Evolutionary conservation across 30 jellyfish, hydroid and myxozoan genomes (phyloP).

Genomic region (Aurelia sp.): DNA sequence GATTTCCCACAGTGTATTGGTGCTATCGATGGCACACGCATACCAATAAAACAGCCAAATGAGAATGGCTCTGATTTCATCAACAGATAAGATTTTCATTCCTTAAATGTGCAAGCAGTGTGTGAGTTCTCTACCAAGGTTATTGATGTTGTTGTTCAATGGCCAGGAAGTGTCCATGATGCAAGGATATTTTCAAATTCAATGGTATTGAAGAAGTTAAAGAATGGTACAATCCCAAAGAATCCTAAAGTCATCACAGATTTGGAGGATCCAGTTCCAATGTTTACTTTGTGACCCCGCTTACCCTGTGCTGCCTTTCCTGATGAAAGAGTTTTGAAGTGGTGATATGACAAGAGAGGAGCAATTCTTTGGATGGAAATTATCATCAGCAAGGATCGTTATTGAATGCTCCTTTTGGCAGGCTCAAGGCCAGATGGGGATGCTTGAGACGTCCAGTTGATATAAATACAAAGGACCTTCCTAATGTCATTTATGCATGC

Average conservation of each 20-base stretch:
- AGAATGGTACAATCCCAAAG: conserved; percentile 24
- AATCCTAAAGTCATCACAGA: conserved; percentile 5
- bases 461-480: conserved; percentile 8
- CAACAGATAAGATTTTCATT: not conserved
- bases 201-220: not conserved
- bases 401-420: conserved; percentile 38
- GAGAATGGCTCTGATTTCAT: conserved; percentile 5
- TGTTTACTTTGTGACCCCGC: conserved; percentile 60
- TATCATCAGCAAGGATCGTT: conserved; percentile 25
- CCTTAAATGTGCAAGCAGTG: conserved; percentile 25
- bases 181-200: conserved; percentile 55
- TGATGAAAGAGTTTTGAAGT: not conserved
- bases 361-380: conserved; percentile 20
- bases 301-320: conserved; percentile 44
- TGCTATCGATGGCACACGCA: conserved; percentile 45
- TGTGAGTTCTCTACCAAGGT: not conserved
- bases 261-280: conserved; percentile 31
- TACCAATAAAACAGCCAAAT: conserved; percentile 21
- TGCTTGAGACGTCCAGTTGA: conserved; percentile 25
- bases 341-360: conserved; percentile 32
- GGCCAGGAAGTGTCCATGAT: conserved; percentile 57
- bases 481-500: conserved; percentile 10
- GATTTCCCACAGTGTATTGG: conserved; percentile 20
- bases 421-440: conserved; percentile 71
- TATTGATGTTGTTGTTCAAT: conserved; percentile 14